phyloP scores from a whole-genome alignment of 2,888 invertebrate genomes.

The Cremastinae sp. region DNA sequence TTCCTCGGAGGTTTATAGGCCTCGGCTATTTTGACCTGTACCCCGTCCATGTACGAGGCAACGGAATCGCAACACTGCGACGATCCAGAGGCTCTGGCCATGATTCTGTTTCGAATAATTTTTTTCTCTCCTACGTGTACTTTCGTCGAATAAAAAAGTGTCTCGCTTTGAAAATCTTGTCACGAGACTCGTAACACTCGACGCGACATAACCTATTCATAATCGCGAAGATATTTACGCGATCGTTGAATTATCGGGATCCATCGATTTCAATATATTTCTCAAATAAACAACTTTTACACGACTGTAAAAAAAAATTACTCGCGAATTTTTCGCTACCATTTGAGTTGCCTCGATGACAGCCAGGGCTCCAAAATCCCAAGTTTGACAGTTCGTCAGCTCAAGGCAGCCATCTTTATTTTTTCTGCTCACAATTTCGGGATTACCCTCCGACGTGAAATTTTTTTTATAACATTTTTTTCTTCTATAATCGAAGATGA shows the following conservation, averaged over 20 bases:
- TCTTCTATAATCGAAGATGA: no score
- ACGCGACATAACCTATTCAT: slow-evolving; percentile 30
- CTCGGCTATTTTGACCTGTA: slow-evolving; percentile 94
- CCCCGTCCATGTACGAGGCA: slow-evolving; percentile 88
- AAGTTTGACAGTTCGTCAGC: slow-evolving; percentile 42
- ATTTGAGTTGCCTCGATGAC: slow-evolving; percentile 3
- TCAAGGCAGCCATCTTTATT: slow-evolving; percentile 36
- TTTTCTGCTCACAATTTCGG: neutral
- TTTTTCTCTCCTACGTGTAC: neutral
- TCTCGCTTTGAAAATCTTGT: slow-evolving; percentile 12
- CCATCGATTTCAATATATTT: neutral
- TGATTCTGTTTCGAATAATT: neutral
- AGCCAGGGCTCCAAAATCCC: slow-evolving; percentile 15
- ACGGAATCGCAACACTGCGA: slow-evolving; percentile 76
- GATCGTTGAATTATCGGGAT: neutral
- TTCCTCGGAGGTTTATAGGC: slow-evolving; percentile 91
- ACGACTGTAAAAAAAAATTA: slow-evolving; percentile 22
- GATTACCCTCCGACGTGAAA: neutral
- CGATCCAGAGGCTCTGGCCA: slow-evolving; percentile 71
- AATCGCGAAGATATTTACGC: neutral
- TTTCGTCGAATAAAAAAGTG: slow-evolving; percentile 4
- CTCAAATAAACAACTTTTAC: neutral
- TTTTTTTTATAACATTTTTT: neutral
- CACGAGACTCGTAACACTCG: neutral
- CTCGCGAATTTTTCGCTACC: slow-evolving; percentile 1